phyloP scores from a whole-genome alignment of 2,888 invertebrate species.

The Tipula confusa region DNA sequence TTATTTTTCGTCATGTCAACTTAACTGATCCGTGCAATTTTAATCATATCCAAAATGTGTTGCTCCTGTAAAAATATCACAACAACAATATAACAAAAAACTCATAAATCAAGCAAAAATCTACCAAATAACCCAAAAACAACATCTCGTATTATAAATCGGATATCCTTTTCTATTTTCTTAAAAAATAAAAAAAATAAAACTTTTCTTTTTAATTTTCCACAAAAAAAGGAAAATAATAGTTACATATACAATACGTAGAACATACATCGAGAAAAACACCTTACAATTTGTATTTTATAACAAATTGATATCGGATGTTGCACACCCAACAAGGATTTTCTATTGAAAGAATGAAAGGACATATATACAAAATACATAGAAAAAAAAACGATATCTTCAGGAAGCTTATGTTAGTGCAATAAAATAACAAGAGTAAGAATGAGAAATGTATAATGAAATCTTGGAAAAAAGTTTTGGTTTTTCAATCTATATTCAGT shows the following conservation, averaged over 20 bases:
- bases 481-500: too few species aligned
- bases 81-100: neutral
- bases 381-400: neutral
- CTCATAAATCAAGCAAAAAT: constrained; percentile 9
- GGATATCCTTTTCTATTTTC: constrained; percentile 16
- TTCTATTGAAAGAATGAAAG: constrained; percentile 12
- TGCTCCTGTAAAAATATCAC: neutral
- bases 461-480: neutral
- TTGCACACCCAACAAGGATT: constrained; percentile 1
- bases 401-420: constrained; percentile 20
- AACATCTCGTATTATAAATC: neutral
- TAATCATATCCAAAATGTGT: neutral
- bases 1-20: too few species aligned
- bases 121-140: constrained; percentile 12
- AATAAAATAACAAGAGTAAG: constrained; percentile 14
- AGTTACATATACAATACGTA: neutral
- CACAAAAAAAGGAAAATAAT: neutral
- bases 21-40: too few species aligned
- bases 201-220: neutral
- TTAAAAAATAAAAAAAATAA: too few species aligned
- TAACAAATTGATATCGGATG: constrained; percentile 20
- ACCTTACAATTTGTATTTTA: constrained; percentile 25
- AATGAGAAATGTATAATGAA: neutral
- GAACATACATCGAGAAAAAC: neutral
- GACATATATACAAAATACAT: neutral